A percentile compares a stretch with the other conserved stretches of the same genome.
Evolutionary conservation across 2,888 invertebrate genomes (phyloP).

Genomic region (Spialia ferax): DNA sequence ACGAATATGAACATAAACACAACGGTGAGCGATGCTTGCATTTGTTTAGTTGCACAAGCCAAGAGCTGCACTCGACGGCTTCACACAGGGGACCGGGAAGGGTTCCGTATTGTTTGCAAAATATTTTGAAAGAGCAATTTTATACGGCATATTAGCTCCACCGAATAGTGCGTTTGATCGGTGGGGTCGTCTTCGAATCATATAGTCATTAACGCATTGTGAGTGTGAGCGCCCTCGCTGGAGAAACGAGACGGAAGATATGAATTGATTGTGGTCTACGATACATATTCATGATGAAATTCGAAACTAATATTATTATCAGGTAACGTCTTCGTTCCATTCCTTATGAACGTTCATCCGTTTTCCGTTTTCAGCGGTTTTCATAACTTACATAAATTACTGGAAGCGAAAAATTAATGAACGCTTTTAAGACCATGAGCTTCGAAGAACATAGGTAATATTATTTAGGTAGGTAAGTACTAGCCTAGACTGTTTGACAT

Average conservation of each 20-base stretch:
- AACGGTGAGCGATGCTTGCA: slow-evolving; percentile 43
- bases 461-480: too few relatives aligned
- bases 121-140: slow-evolving; percentile 86
- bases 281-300: neutral
- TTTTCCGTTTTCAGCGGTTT: too few relatives aligned
- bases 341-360: too few relatives aligned
- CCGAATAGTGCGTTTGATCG: slow-evolving; percentile 78
- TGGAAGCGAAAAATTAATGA: too few relatives aligned
- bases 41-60: slow-evolving; percentile 54
- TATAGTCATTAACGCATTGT: slow-evolving; percentile 81
- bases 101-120: slow-evolving; percentile 83
- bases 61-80: slow-evolving; percentile 71
- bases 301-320: neutral
- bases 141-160: slow-evolving; percentile 81
- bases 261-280: slow-evolving; percentile 23
- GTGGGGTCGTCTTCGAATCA: slow-evolving; percentile 80
- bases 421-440: too few relatives aligned
- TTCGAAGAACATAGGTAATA: too few relatives aligned
- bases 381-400: too few relatives aligned
- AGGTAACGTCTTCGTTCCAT: neutral
- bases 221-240: slow-evolving; percentile 60
- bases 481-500: too few relatives aligned
- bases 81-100: slow-evolving; percentile 62
- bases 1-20: slow-evolving; percentile 16
- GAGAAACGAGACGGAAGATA: slow-evolving; percentile 20